These are phyloP conservation scores for Leucophenga maculata DNA, from an alignment of 2,888 invertebrate species.

Conservation along the genomic window DNA sequence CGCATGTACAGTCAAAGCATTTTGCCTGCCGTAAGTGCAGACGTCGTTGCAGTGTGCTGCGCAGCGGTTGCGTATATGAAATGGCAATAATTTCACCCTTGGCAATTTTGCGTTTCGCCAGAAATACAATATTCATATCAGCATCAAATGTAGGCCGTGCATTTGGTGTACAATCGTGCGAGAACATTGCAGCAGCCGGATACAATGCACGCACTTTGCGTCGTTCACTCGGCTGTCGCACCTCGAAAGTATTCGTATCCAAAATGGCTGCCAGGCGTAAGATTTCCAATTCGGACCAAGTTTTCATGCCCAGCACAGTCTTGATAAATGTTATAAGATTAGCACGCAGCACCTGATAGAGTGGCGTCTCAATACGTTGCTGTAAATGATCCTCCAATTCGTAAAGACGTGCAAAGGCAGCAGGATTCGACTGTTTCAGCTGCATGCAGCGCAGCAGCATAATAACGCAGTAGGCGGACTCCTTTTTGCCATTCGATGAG, in stretches of 20 bases:
- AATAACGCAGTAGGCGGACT: conserved; percentile 80
- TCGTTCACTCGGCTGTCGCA: conserved; percentile 72
- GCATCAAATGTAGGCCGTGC: conserved; percentile 80
- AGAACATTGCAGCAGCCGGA: conserved; percentile 79
- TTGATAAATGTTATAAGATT: conserved; percentile 78
- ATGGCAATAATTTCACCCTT: conserved; percentile 80
- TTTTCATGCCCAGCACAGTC: conserved; percentile 74
- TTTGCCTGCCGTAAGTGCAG: conserved; percentile 77
- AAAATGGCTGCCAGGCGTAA: conserved; percentile 79
- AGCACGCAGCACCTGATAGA: conserved; percentile 76
- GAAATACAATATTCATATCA: conserved; percentile 76
- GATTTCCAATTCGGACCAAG: conserved; percentile 76
- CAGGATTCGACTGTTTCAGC: conserved; percentile 75
- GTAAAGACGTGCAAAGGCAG: conserved; percentile 58
- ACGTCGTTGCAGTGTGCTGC: conserved; percentile 80
- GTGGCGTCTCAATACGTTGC: conserved; percentile 75
- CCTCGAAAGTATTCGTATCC: conserved; percentile 82
- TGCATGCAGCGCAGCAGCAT: conserved; percentile 79
- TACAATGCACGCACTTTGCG: conserved; percentile 78
- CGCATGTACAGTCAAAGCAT: conserved; percentile 80
- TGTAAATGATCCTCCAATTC: conserved; percentile 75
- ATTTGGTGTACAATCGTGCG: conserved; percentile 82
- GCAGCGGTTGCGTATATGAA: conserved; percentile 81
- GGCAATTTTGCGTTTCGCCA: conserved; percentile 77
- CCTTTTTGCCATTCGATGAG: conserved; percentile 67